A percentile compares a stretch with the other conserved stretches of the same genome.
phyloP scores from a whole-genome alignment of 2,888 invertebrate species.

The Blera fallax region DNA sequence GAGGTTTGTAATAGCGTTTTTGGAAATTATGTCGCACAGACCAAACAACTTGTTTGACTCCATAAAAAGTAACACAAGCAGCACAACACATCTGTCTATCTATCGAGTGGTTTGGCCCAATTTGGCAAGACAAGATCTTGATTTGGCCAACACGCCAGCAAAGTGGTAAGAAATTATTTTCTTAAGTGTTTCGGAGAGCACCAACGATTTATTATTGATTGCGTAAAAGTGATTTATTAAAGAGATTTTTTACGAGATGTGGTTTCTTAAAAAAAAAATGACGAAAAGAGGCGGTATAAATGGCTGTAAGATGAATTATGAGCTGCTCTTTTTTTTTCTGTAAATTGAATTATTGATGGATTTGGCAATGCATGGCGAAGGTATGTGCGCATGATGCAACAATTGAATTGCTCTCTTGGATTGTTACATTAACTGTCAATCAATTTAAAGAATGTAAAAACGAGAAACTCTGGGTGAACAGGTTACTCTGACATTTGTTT shows the following conservation, averaged over 20 bases:
- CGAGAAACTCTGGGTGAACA: background rate
- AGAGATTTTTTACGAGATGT: background rate
- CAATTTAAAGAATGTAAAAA: constrained; percentile 9
- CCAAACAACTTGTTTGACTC: constrained; percentile 29
- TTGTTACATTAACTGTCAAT: constrained; percentile 20
- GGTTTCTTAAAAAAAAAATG: background rate
- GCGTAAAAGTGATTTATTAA: constrained; percentile 27
- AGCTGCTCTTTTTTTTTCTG: background rate
- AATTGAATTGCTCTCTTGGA: background rate
- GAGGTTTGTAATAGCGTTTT: constrained; percentile 1
- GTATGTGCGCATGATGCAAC: background rate
- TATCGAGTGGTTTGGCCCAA: constrained; percentile 52
- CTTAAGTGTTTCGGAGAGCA: background rate
- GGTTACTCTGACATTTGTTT: background rate
- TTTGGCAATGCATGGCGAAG: background rate
- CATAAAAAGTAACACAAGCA: constrained; percentile 28
- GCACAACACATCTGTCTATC: background rate
- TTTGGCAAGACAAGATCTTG: constrained; percentile 62
- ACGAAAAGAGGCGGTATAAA: background rate
- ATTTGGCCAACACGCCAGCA: constrained; percentile 36
- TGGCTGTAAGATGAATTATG: background rate
- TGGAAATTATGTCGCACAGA: constrained; percentile 12
- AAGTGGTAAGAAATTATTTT: constrained; percentile 33
- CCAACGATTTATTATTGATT: constrained; percentile 26
- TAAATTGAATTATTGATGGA: constrained; percentile 2